Base-by-base conservation (phyloP, 2,888 invertebrate species). In the Hartigia nigra region DNA sequence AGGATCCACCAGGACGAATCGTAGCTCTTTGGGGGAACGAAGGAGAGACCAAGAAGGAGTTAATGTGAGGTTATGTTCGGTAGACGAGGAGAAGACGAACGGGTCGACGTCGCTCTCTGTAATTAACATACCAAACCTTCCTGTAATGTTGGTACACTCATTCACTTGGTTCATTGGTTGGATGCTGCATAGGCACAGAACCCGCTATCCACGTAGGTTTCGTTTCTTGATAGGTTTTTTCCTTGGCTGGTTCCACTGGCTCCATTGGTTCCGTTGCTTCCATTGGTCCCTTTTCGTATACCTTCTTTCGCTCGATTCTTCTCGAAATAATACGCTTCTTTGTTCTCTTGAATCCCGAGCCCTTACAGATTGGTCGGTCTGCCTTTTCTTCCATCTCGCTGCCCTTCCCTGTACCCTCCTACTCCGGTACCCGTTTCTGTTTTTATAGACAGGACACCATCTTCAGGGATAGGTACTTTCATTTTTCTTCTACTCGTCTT, bases 111-210 rank as follows among this genome's bases (percentile, higher is more conserved):
- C 87, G 88, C 87, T 86, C 55, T 55, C 89, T 91, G 90, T 91
- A 91, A 91, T 91, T 91, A 91, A 91, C 91, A 91, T 91, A 91
- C 91, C 91, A 88, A 91, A 88, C 88, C 88, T 86, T 84, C 85
- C 86, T 82, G 86, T 86, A 86, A 89, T 74, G 79, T 79, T 74
- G 36, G 79, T 75, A 74, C 85, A 87, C 86, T 84, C 82, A 80
- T 83, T 82, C 84, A 80, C 79, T 79, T 79, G 82, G 74, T 77
- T 81, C 72, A 31, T 12, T 23, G 72, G 78, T 78, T 23, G 55
- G 55, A 55, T 55, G 55, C 55, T 9, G 55, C 23, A 23, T 55
- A 55, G 23, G 55, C 55, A 55, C 55, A 23, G 55, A 23, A 55
- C 55, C 55, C 23, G 23, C 55, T 55, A 55, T 55, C 55, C 55